Base-by-base conservation (phyloP, 2,113 vertebrate genomes). In the Menidia beryllina region DNA sequence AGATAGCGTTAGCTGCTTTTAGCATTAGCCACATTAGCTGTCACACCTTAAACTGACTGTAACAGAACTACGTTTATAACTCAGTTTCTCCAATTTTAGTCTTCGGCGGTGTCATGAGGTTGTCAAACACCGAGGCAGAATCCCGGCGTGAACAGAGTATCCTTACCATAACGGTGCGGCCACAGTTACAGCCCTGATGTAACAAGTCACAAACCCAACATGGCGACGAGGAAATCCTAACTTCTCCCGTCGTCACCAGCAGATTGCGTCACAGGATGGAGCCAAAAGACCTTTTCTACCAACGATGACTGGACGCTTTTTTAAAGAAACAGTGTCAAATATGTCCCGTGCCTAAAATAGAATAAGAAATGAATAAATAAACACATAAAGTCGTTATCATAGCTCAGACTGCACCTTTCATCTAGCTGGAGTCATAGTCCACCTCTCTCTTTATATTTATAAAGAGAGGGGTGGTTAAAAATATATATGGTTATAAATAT, bases 1-100 rank as follows among this genome's bases (percentile, higher is more conserved):
- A 12, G 10, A 47, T 58, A 69, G 74, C 65, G 55, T 74, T 54
- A 58, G 64, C 26, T 38, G 14, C 23, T 12, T 14, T 45, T 75
- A 80, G 72, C 78, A 62, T 75, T 65, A 75, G 81, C 75, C n/a
- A 49, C 49, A 8, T 61, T 59, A 59, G 49, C 69, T 20, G 30
- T 60, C 63, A 73, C 57, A 24, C 66, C 17, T 23, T 14, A 38
- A 1, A 45, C 21, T 24, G 27, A 8, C 9, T 13, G 2, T 6
- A 43, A 15, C 21, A 27, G 59, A 58, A 48, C 55, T 64, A 56
- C 45, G 2, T 26, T 26, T 0, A 5, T 23, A 14, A 1, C 5
- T 20, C 47, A 19, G 3, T 7, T 20, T 2, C n/a, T 26, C 19
- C 0, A 47, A 2, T 36, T 1, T 11, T 12, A n/a, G 0, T 2